Evolutionary conservation across 1,140 invertebrate genomes (phyloP).

Genomic region (Zaprionus ornatus): DNA sequence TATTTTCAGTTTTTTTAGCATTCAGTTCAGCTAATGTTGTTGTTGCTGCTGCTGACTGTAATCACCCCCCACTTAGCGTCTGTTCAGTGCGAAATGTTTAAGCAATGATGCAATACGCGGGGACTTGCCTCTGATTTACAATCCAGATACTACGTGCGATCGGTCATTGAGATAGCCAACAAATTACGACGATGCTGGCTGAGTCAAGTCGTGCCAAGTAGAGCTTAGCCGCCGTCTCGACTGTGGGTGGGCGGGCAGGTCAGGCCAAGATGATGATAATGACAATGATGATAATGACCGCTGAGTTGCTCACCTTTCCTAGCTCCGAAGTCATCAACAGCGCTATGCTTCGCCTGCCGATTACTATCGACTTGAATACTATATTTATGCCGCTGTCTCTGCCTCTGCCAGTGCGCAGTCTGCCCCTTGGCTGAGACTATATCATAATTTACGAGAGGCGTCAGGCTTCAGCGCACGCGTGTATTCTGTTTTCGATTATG

Average conservation of each 20-base stretch:
- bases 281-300: conserved; percentile 36
- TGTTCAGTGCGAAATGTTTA: conserved; percentile 56
- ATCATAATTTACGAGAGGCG: conserved; percentile 69
- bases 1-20: no score
- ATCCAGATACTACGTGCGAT: conserved; percentile 63
- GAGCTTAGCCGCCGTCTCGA: conserved; percentile 9
- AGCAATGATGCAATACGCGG: conserved; percentile 61
- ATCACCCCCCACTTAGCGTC: conserved; percentile 24
- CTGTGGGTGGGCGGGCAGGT: conserved; percentile 48
- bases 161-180: conserved; percentile 60
- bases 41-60: conserved; percentile 26
- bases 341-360: conserved; percentile 48
- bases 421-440: conserved; percentile 28
- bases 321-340: background rate
- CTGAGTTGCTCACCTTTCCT: conserved; percentile 31
- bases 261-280: conserved; percentile 50
- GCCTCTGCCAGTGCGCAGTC: background rate
- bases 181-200: conserved; percentile 37
- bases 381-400: conserved; percentile 55
- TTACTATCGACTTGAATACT: conserved; percentile 70
- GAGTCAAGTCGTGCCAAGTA: background rate
- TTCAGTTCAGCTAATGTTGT: conserved; percentile 16
- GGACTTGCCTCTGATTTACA: conserved; percentile 58
- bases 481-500: conserved; percentile 78
- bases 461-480: conserved; percentile 68